phyloP scores from a whole-genome alignment of 2,888 invertebrate genomes.

The Thymelicus lineola region DNA sequence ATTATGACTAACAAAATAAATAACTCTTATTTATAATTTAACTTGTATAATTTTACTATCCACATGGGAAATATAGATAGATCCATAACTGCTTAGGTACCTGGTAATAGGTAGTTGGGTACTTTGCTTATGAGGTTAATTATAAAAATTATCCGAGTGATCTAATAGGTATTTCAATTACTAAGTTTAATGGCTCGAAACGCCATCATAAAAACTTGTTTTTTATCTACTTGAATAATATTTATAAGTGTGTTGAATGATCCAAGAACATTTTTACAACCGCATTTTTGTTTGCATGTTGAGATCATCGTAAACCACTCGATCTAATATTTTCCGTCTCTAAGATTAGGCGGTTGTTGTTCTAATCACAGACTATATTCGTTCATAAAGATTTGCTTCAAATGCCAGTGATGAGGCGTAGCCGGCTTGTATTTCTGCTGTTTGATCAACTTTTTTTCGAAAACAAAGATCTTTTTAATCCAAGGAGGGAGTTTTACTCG shows the following conservation, averaged over 20 bases:
- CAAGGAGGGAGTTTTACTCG: too few relatives aligned
- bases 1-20: slow-evolving; percentile 18
- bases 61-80: not conserved
- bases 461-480: slow-evolving; percentile 2
- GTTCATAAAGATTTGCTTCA: slow-evolving; percentile 3
- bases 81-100: too few relatives aligned
- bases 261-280: not conserved
- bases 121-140: not conserved
- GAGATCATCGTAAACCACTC: slow-evolving; percentile 10
- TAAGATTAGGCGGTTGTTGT: not conserved
- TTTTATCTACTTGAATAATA: slow-evolving; percentile 4
- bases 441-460: not conserved
- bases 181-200: not conserved
- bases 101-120: not conserved
- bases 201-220: not conserved
- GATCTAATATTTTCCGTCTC: not conserved
- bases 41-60: not conserved
- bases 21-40: not conserved
- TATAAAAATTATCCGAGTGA: not conserved
- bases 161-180: not conserved
- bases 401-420: not conserved
- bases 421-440: not conserved
- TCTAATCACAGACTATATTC: slow-evolving; percentile 7
- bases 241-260: not conserved
- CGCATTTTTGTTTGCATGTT: not conserved